Percentiles rank a stretch among this genome's conserved stretches.
Conservation (phyloP, 2,888 invertebrate genomes). For the Agriopis marginaria region DNA sequence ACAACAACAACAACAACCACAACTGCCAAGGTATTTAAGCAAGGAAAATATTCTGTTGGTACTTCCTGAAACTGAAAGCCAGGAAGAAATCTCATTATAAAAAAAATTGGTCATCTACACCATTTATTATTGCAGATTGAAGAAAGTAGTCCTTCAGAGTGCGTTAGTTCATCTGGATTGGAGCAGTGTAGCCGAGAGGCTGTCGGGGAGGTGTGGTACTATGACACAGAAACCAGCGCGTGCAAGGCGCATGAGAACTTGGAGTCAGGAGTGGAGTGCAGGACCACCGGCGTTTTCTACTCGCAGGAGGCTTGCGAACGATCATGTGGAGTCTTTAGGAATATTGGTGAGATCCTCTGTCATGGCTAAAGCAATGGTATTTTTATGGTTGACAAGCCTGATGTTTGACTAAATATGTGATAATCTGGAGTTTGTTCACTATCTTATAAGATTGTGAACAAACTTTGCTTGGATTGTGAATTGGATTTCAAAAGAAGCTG, state of each 20-base stretch:
- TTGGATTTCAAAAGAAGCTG: too few species aligned
- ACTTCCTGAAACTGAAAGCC: too few species aligned
- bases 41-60: too few species aligned
- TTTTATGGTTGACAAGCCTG: too few species aligned
- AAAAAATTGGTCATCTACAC: background rate
- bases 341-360: conserved; percentile 85
- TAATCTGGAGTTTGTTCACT: too few species aligned
- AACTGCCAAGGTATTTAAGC: conserved; percentile 46
- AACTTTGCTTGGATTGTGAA: too few species aligned
- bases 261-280: conserved; percentile 85
- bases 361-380: background rate
- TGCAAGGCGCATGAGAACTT: conserved; percentile 64
- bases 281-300: conserved; percentile 84
- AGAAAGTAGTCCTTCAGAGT: conserved; percentile 55
- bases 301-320: conserved; percentile 91
- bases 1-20: conserved; percentile 50
- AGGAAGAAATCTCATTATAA: too few species aligned
- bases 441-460: too few species aligned
- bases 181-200: conserved; percentile 56
- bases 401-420: background rate
- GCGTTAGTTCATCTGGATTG: conserved; percentile 52
- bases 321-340: conserved; percentile 90
- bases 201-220: conserved; percentile 67
- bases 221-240: conserved; percentile 73
- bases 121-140: conserved; percentile 17